Evolutionary conservation across 1,140 invertebrate species (phyloP), one percentile per base, ranked within the genome.

Genomic region (Mercenaria mercenaria): DNA sequence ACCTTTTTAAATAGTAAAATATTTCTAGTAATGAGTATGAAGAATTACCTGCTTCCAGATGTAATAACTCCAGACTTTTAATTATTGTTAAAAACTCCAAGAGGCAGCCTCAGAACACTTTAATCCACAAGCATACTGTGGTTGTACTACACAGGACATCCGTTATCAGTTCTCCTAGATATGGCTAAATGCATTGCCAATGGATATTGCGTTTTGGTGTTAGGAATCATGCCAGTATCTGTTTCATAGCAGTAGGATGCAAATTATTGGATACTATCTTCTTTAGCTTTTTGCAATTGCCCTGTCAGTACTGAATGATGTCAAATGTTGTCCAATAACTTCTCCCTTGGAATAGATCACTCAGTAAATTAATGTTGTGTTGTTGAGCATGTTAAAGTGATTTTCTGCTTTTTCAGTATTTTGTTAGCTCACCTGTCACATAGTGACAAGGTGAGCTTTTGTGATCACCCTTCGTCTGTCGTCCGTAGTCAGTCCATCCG

Each of bases 401-500:
- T 72, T 72, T 72, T 13, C n/a, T 72, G 67, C 34, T 72, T 1
- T 72, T 32, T 72, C 67, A 72, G 39, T 72, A 32, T 39, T 72
- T 72, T 72, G 67, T 72, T 72, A n/a, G n/a, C n/a, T n/a, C n/a
- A n/a, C n/a, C n/a, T n/a, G n/a, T n/a, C n/a, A n/a, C n/a, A n/a
- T n/a, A n/a, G n/a, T n/a, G n/a, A n/a, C n/a, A n/a, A n/a, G n/a
- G n/a, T n/a, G n/a, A n/a, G n/a, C n/a, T n/a, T n/a, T n/a, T n/a
- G n/a, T n/a, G n/a, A n/a, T n/a, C n/a, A n/a, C n/a, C n/a, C n/a
- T n/a, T n/a, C n/a, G n/a, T n/a, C n/a, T n/a, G n/a, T n/a, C n/a
- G n/a, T n/a, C n/a, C n/a, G n/a, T n/a, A n/a, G n/a, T n/a, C n/a
- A n/a, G n/a, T n/a, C n/a, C n/a, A n/a, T n/a, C n/a, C n/a, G n/a